Conservation (phyloP, 2,888 invertebrate genomes). For the Nomada ruficornis region DNA sequence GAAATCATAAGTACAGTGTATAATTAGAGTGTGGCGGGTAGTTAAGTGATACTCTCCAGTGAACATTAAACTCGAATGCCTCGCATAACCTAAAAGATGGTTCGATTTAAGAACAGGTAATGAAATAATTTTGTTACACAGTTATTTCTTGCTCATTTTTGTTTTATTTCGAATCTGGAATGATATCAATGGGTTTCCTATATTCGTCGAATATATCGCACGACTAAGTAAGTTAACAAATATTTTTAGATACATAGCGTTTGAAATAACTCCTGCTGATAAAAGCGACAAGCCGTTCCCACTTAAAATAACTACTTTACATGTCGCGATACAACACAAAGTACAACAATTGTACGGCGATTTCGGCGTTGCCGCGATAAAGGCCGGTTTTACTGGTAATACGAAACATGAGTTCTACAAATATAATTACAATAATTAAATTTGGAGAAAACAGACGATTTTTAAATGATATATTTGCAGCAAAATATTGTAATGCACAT, state of each 20-base stretch:
- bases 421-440: background rate
- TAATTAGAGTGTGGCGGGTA: background rate
- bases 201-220: background rate
- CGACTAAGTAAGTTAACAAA: slow-evolving; percentile 23
- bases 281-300: slow-evolving; percentile 85
- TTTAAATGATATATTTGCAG: slow-evolving; percentile 77
- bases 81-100: slow-evolving; percentile 85
- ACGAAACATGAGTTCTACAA: background rate
- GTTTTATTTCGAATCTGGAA: background rate
- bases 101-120: slow-evolving; percentile 89
- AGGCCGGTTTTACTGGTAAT: slow-evolving; percentile 87
- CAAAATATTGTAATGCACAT: slow-evolving; percentile 92
- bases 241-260: slow-evolving; percentile 88
- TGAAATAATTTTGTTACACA: background rate
- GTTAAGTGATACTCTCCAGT: background rate
- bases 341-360: slow-evolving; percentile 91
- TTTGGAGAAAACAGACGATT: background rate
- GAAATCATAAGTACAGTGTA: background rate
- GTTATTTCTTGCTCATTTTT: background rate
- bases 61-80: background rate
- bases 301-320: slow-evolving; percentile 86
- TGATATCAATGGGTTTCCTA: too few species aligned
- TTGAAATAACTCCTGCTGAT: slow-evolving; percentile 87
- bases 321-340: slow-evolving; percentile 86
- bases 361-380: slow-evolving; percentile 90